phyloP scores from a whole-genome alignment of 2,888 invertebrate genomes.

The Apocheima hispidaria region DNA sequence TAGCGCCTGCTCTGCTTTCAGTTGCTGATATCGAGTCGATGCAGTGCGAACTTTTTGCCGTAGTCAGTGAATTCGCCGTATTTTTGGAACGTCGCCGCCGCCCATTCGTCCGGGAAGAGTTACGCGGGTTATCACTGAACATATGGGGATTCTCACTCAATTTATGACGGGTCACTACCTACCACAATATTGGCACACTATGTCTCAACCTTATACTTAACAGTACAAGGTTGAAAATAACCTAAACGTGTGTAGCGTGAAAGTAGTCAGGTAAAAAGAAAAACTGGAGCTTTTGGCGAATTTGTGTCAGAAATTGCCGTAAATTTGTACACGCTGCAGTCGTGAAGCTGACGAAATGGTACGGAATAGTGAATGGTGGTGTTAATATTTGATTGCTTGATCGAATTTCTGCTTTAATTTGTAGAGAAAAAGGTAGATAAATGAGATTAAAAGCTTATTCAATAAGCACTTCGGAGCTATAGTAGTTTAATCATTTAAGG shows the following conservation, averaged over 20 bases:
- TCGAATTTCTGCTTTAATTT: slow-evolving; percentile 14
- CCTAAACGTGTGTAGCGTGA: background rate
- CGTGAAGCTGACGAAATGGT: slow-evolving; percentile 41
- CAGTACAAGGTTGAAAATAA: slow-evolving; percentile 24
- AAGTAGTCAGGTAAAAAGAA: slow-evolving; percentile 45
- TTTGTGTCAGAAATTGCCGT: slow-evolving; percentile 49
- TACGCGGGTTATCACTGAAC: slow-evolving; percentile 67
- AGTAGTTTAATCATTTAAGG: background rate
- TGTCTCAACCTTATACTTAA: slow-evolving; percentile 16
- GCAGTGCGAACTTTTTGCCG: background rate
- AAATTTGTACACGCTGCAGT: slow-evolving; percentile 44
- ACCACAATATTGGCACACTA: slow-evolving; percentile 28
- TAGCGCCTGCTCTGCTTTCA: background rate
- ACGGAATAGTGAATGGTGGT: slow-evolving; percentile 33
- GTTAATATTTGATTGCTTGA: slow-evolving; percentile 35
- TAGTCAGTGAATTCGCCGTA: slow-evolving; percentile 33
- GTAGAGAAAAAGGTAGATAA: background rate
- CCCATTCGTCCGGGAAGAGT: slow-evolving; percentile 63
- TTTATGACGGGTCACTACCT: slow-evolving; percentile 66
- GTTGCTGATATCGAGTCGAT: background rate
- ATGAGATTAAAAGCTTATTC: background rate
- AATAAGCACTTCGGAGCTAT: background rate
- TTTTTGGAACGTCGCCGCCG: slow-evolving; percentile 52
- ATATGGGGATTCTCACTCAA: slow-evolving; percentile 63
- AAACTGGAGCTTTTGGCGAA: slow-evolving; percentile 48